phyloP scores from a whole-genome alignment of 2,888 invertebrate genomes.

The Saturnia japonica region DNA sequence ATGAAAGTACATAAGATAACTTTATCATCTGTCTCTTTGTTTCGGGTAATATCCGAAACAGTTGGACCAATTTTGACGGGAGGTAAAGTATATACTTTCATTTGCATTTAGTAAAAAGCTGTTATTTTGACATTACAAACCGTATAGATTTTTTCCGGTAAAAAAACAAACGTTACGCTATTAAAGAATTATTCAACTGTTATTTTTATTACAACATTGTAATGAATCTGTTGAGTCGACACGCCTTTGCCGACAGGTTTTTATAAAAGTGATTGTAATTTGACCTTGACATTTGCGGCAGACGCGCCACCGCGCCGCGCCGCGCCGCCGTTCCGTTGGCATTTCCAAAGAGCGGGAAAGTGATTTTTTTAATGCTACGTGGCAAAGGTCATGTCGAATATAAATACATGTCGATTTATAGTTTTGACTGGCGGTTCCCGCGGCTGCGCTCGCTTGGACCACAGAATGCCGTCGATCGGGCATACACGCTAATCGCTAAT shows the following conservation, averaged over 20 bases:
- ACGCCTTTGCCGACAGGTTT: conserved; percentile 12
- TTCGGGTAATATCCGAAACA: too few relatives aligned
- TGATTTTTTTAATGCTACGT: conserved; percentile 24
- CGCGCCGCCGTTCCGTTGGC: conserved; percentile 28
- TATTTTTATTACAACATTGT: conserved; percentile 5
- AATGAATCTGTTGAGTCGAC: not conserved
- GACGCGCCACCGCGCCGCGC: conserved; percentile 22
- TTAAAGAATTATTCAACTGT: conserved; percentile 4
- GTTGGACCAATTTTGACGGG: too few relatives aligned
- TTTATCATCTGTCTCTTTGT: too few relatives aligned
- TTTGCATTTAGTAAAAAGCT: too few relatives aligned
- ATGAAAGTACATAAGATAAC: too few relatives aligned
- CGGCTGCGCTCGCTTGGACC: too few relatives aligned
- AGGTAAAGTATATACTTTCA: too few relatives aligned
- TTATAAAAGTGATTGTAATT: conserved; percentile 30
- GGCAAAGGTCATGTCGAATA: conserved; percentile 22
- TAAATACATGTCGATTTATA: conserved; percentile 4
- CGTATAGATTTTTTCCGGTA: not conserved
- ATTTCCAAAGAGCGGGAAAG: conserved; percentile 38
- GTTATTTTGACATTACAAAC: too few relatives aligned
- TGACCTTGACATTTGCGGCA: conserved; percentile 45
- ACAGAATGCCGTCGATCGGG: too few relatives aligned
- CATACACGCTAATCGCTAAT: too few relatives aligned
- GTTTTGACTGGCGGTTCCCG: too few relatives aligned
- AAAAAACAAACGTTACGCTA: not conserved